A percentile compares a stretch with the other conserved stretches of the same genome.
phyloP scores from a whole-genome alignment of 2,797 vertebrate species.

The Pipistrellus pipistrellus region DNA sequence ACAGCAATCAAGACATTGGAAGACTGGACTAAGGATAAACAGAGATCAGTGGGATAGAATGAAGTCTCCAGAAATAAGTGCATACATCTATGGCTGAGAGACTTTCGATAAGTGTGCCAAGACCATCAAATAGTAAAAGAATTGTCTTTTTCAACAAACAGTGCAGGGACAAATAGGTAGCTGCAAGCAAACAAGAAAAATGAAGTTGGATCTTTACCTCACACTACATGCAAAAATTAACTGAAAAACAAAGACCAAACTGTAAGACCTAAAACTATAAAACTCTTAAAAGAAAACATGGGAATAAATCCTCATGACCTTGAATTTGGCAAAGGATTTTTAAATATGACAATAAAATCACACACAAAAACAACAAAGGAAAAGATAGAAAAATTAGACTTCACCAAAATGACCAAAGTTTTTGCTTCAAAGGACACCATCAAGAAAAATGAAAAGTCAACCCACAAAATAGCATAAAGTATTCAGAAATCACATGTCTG shows the following conservation, averaged over 20 bases:
- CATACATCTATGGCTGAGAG: not conserved
- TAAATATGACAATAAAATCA: constrained; percentile 24
- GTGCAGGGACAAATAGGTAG: not conserved
- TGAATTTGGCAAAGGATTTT: not conserved
- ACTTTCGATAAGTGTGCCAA: not conserved
- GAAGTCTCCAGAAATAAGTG: not conserved
- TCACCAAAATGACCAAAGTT: constrained; percentile 20
- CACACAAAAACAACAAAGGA: not conserved
- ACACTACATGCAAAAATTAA: constrained; percentile 11
- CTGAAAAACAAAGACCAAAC: constrained; percentile 22
- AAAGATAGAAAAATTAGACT: not conserved
- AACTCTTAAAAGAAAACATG: constrained; percentile 31
- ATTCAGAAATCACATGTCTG: not conserved
- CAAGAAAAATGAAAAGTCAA: constrained; percentile 4
- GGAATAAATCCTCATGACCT: not conserved
- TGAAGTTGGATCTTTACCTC: not conserved
- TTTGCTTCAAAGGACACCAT: constrained; percentile 25
- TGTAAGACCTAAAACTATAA: not conserved
- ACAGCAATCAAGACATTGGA: not conserved
- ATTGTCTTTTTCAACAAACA: not conserved
- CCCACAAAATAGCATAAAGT: not conserved
- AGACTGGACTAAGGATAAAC: not conserved
- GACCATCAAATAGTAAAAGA: not conserved
- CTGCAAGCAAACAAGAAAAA: not conserved
- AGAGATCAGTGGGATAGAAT: not conserved